These are phyloP conservation scores for Pithys albifrons DNA, from an alignment of 2,113 vertebrate species.

Conservation along the genomic window DNA sequence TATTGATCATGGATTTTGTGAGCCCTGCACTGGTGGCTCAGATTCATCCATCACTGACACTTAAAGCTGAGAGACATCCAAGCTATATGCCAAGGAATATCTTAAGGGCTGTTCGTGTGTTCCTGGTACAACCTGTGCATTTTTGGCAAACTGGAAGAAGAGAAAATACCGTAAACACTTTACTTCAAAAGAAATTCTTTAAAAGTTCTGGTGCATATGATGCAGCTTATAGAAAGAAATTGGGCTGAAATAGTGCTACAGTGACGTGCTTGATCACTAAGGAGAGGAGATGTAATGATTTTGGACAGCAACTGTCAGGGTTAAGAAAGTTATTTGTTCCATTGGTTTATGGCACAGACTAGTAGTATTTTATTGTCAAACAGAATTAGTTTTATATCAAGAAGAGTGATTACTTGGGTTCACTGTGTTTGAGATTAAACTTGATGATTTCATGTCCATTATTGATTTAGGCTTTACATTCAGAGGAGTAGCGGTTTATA, in stretches of 20 bases:
- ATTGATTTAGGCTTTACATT: conserved; percentile 69
- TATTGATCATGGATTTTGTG: background rate
- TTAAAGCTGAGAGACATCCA: background rate
- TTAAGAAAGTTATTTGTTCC: conserved; percentile 67
- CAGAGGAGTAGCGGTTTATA: conserved; percentile 45
- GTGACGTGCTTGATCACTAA: conserved; percentile 10
- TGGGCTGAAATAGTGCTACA: background rate
- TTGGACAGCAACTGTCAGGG: conserved; percentile 58
- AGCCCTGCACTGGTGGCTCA: background rate
- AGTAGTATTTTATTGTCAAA: conserved; percentile 66
- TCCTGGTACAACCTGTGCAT: background rate
- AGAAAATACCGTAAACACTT: background rate
- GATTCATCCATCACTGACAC: too few relatives aligned
- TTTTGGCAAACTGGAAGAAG: background rate
- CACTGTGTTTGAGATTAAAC: conserved; percentile 65
- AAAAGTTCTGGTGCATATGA: background rate
- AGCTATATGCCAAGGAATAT: background rate
- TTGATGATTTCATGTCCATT: conserved; percentile 71
- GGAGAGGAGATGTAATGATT: conserved; percentile 47
- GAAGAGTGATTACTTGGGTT: conserved; percentile 62
- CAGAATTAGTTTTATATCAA: conserved; percentile 71
- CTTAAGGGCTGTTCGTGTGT: background rate
- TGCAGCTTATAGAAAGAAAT: background rate
- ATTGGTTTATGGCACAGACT: conserved; percentile 54
- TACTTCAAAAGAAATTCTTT: background rate